These are phyloP conservation scores for Macrobrachium nipponense DNA, from an alignment of 1,140 invertebrate genomes.

Conservation along the genomic window DNA sequence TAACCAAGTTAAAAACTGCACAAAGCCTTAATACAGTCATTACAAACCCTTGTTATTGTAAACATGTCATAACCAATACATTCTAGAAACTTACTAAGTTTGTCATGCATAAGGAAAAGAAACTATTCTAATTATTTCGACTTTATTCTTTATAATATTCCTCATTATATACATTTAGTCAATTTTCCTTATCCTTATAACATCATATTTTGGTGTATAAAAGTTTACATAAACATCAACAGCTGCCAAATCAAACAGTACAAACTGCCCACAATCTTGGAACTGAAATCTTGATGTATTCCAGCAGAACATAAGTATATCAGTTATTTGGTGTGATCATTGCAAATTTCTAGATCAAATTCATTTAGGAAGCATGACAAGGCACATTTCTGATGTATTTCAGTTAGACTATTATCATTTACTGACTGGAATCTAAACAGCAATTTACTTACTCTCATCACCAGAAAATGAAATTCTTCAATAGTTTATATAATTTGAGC, in stretches of 20 bases:
- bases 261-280: constrained; percentile 27
- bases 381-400: constrained; percentile 45
- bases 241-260: constrained; percentile 44
- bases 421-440: not conserved
- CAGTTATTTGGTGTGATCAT: not conserved
- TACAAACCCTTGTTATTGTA: too few species aligned
- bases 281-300: not conserved
- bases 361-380: constrained; percentile 24
- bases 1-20: too few species aligned
- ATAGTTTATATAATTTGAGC: not conserved
- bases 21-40: too few species aligned
- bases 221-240: constrained; percentile 54
- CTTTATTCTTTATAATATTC: too few species aligned
- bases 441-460: constrained; percentile 4
- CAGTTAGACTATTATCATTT: not conserved
- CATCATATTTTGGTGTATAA: constrained; percentile 48
- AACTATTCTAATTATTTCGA: too few species aligned
- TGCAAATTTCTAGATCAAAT: constrained; percentile 11
- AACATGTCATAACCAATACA: too few species aligned
- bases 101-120: too few species aligned
- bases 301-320: constrained; percentile 3
- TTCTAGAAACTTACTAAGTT: too few species aligned
- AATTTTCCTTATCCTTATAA: too few species aligned
- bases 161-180: too few species aligned
- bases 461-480: not conserved